A percentile compares a stretch with the other conserved stretches of the same genome.
Evolutionary conservation across 2,888 invertebrate genomes (phyloP).

Genomic region (Scaptodrosophila latifasciaeformis): DNA sequence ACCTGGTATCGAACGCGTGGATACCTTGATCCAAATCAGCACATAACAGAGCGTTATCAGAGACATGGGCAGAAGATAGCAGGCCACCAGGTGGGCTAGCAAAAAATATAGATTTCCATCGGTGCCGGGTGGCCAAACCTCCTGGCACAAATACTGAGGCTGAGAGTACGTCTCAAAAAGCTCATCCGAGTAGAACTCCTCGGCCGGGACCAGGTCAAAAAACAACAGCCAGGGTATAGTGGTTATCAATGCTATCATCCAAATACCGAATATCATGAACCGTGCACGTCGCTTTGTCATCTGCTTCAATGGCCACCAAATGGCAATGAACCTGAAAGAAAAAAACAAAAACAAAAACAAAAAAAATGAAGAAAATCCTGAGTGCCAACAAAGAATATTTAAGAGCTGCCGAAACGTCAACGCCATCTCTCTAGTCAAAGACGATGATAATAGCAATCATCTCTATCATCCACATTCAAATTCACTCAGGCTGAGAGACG

Average conservation of each 20-base stretch:
- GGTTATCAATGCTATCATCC: conserved; percentile 89
- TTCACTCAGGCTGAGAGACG: no score
- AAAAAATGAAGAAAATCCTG: no score
- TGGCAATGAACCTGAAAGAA: conserved; percentile 91
- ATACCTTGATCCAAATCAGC: conserved; percentile 93
- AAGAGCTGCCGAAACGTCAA: conserved; percentile 29
- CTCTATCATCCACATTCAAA: conserved; percentile 35
- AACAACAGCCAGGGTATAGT: conserved; percentile 94
- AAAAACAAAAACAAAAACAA: no score
- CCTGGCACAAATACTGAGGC: conserved; percentile 85
- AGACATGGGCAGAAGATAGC: conserved; percentile 93
- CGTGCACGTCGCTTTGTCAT: conserved; percentile 92
- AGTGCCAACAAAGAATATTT: conserved; percentile 50
- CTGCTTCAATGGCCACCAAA: conserved; percentile 95
- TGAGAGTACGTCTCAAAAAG: conserved; percentile 80
- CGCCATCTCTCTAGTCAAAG: no score
- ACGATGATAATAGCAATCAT: conserved; percentile 49
- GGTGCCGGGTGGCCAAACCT: conserved; percentile 89
- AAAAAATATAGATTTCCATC: conserved; percentile 91
- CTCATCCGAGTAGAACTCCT: conserved; percentile 78
- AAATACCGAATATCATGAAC: conserved; percentile 91
- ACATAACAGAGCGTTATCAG: conserved; percentile 94
- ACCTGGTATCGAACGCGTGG: conserved; percentile 90
- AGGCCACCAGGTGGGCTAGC: conserved; percentile 90
- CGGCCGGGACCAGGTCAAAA: conserved; percentile 82